These are phyloP conservation scores for Rhyacophila brunnea DNA, from an alignment of 1,140 invertebrate species.

Conservation along the genomic window DNA sequence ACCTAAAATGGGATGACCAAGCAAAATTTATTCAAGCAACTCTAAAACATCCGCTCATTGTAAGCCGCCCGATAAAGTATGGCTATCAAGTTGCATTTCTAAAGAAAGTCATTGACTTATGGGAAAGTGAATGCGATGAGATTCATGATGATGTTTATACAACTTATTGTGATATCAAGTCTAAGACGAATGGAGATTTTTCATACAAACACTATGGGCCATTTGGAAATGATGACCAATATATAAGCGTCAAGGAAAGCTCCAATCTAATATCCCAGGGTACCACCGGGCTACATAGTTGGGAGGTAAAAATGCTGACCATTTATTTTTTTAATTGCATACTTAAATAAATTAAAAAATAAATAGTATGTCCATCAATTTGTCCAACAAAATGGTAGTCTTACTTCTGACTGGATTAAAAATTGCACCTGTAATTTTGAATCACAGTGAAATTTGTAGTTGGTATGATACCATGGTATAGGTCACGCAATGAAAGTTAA, in stretches of 20 bases:
- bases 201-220: constrained; percentile 54
- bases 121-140: constrained; percentile 44
- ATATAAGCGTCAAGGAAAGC: constrained; percentile 54
- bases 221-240: constrained; percentile 32
- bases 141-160: constrained; percentile 49
- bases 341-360: no score
- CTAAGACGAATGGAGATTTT: neutral
- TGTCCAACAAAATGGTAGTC: no score
- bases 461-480: no score
- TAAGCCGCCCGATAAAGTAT: constrained; percentile 48
- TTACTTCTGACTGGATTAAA: no score
- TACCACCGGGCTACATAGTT: constrained; percentile 58
- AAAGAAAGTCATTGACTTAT: constrained; percentile 47
- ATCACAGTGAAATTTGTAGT: no score
- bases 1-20: constrained; percentile 39
- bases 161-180: constrained; percentile 41
- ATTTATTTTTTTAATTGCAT: no score
- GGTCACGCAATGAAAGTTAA: no score
- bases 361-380: no score
- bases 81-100: constrained; percentile 53
- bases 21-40: constrained; percentile 45
- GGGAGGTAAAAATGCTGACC: no score
- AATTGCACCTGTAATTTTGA: no score
- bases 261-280: constrained; percentile 56
- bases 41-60: constrained; percentile 42